Base-by-base conservation (phyloP, 23 tunicate species). In the Trididemnum clinides region DNA sequence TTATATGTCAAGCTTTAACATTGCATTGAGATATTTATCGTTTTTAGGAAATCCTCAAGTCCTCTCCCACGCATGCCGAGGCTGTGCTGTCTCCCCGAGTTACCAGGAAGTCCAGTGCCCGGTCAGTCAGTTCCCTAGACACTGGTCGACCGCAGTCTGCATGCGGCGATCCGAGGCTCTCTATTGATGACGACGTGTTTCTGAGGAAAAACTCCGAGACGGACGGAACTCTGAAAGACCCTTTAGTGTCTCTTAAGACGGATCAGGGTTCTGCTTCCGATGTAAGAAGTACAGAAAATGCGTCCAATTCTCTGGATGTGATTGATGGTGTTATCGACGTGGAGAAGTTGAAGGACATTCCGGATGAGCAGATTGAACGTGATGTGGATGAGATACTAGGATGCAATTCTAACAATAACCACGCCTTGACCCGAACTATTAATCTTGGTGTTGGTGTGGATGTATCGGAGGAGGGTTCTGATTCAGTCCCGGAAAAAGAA, bases 1-100 rank as follows among this genome's bases (percentile, higher is more conserved):
- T n/a, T n/a, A n/a, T n/a, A n/a, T n/a, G n/a, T n/a, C n/a, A n/a
- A n/a, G n/a, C n/a, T n/a, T n/a, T n/a, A n/a, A n/a, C n/a, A n/a
- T n/a, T n/a, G 54, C 15, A 15, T 44, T 10, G 54, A 44, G 21
- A 22, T 59, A 21, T 28, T 69, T 69, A 2, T 69, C 21, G 36
- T 69, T 28, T 30, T 69, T 37, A 69, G 76, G 76, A 69, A 69
- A 29, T 69, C 21, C 30, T 5, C 18, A 30, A 32, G 10, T 6
- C 18, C 21, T 31, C 37, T 4, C 37, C 76, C 7, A 69, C 7
- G 18, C 10, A 29, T n/a, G 83, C 82, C 3, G 89, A 91, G 22
- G 90, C 90, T 0, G 75, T 86, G 1, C 84, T 91, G 39, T 86
- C 96, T 7, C 87, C 90, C 1, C 62, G 96, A 57, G 85, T 86